Evolutionary conservation across 1,140 invertebrate species (phyloP).

Genomic region (Scaptomyza montana): DNA sequence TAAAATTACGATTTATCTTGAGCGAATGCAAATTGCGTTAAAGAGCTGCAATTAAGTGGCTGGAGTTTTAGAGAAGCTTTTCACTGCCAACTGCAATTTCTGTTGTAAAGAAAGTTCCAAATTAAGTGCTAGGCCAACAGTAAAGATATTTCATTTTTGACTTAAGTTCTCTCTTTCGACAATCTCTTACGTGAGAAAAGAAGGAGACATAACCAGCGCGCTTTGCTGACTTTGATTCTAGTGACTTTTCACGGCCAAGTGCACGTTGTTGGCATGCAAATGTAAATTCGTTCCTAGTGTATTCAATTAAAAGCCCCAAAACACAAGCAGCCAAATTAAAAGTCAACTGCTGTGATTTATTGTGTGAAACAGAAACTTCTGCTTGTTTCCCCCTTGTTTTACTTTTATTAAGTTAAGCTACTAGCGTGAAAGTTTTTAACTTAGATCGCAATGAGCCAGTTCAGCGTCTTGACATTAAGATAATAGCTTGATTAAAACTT

Average conservation of each 20-base stretch:
- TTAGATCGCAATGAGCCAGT: conserved; percentile 20
- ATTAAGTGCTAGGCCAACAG: conserved; percentile 24
- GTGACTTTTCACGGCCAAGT: conserved; percentile 57
- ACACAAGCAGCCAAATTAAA: conserved; percentile 42
- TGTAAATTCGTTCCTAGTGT: conserved; percentile 32
- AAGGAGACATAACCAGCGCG: background rate
- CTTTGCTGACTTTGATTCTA: no score
- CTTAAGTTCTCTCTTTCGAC: background rate
- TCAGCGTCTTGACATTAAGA: conserved; percentile 59
- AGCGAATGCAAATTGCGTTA: conserved; percentile 16
- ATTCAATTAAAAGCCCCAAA: conserved; percentile 63
- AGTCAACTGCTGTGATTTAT: conserved; percentile 72
- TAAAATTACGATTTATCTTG: background rate
- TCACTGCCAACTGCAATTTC: conserved; percentile 17
- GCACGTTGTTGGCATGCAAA: conserved; percentile 59
- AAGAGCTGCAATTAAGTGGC: conserved; percentile 22
- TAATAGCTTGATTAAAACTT: conserved; percentile 80
- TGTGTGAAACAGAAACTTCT: conserved; percentile 75
- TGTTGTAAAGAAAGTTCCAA: conserved; percentile 36
- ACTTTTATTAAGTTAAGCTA: conserved; percentile 34
- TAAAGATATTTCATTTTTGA: background rate
- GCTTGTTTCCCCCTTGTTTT: conserved; percentile 11
- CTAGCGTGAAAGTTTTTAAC: conserved; percentile 62
- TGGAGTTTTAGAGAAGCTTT: conserved; percentile 13
- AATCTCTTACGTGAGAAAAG: background rate